phyloP scores from a whole-genome alignment of 2,797 vertebrate genomes.

The Platyrinchus mystaceus region DNA sequence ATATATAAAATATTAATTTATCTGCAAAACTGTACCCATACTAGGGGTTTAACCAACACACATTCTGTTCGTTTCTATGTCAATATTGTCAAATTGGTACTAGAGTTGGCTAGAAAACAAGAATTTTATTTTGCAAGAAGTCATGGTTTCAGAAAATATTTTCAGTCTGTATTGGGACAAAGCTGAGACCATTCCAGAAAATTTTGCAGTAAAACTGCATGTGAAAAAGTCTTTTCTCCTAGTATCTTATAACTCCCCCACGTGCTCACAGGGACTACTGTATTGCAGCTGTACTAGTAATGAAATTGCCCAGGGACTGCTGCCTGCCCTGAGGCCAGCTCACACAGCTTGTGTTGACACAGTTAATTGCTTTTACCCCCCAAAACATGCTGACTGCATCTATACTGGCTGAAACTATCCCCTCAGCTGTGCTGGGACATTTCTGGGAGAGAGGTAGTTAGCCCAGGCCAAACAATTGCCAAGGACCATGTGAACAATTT shows the following conservation, averaged over 20 bases:
- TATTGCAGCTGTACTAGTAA: slow-evolving; percentile 62
- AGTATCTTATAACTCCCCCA: slow-evolving; percentile 52
- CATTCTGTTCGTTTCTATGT: slow-evolving; percentile 20
- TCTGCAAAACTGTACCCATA: neutral
- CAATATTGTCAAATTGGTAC: slow-evolving; percentile 17
- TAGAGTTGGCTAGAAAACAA: slow-evolving; percentile 12
- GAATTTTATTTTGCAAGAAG: slow-evolving; percentile 14
- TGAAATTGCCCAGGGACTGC: slow-evolving; percentile 37
- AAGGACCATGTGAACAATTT: slow-evolving; percentile 18
- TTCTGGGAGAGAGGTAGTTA: slow-evolving; percentile 22
- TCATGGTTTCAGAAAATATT: slow-evolving; percentile 31
- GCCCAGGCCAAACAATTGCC: slow-evolving; percentile 29
- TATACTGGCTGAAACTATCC: slow-evolving; percentile 39
- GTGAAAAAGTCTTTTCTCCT: slow-evolving; percentile 22
- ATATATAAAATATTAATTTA: neutral
- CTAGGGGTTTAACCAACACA: neutral
- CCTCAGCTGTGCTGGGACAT: slow-evolving; percentile 39
- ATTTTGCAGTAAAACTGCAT: slow-evolving; percentile 31
- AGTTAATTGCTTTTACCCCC: slow-evolving; percentile 57
- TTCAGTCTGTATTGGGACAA: slow-evolving; percentile 2
- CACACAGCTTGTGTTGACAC: slow-evolving; percentile 25
- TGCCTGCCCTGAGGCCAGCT: slow-evolving; percentile 43
- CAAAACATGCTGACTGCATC: slow-evolving; percentile 58
- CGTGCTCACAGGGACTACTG: slow-evolving; percentile 65
- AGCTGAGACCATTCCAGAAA: slow-evolving; percentile 35